Evolutionary conservation across 2,888 invertebrate species (phyloP), one percentile per base, ranked within the genome.

Genomic region (Leptopilina drosophilae): DNA sequence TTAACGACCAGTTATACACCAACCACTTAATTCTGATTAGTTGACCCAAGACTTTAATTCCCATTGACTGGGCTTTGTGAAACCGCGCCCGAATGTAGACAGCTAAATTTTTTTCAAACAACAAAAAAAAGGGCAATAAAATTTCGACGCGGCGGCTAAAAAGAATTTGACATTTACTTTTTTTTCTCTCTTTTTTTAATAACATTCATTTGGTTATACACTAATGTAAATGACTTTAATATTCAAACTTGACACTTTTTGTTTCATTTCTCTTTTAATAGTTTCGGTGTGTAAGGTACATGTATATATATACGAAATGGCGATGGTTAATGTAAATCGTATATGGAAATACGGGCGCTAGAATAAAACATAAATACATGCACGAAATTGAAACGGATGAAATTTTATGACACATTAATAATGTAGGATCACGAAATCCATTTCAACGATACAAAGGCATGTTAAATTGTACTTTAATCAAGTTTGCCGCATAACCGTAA

Each of bases 351-450:
- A 49, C 49, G 33, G 7, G 26, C 53, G 14, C 9, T 14, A 46
- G 49, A 67, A 67, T 69, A 14, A 26, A 69, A 53, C 14, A 26
- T 49, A 69, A 59, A 69, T 69, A 53, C 8, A 69, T 69, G 20
- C 8, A 69, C 9, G 49, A 26, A 14, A 14, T 69, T 14, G n/a
- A 26, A 53, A 14, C 33, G 12, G 20, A 69, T 49, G 53, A 56
- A 49, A 69, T 56, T 56, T 69, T 49, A 69, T 69, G 69, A n/a
- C 69, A 33, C 69, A 56, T 14, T 33, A 49, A 53, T 69, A 69
- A 67, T 20, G 7, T 20, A 14, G 5, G 33, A 69, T 69, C 53
- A 69, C 53, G 33, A 69, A 53, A 69, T 33, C 26, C 49, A 69
- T 49, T 53, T 69, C 14, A 49, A 20, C 26, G 33, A 33, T 26